Conservation (phyloP, 2,797 vertebrate species). For the Hyperoplus immaculatus region DNA sequence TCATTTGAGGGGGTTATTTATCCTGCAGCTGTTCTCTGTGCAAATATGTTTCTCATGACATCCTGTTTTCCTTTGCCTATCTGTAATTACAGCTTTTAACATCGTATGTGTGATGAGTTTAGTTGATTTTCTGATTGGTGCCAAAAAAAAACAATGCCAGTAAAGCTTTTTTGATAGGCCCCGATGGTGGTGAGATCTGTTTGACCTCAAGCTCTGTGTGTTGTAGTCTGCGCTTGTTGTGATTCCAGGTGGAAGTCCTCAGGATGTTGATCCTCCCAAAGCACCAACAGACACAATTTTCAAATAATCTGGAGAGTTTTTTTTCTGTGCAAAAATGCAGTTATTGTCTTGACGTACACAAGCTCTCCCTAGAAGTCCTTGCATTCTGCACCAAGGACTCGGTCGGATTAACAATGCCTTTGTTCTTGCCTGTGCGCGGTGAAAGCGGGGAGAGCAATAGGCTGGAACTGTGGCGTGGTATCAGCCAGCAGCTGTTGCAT, state of each 20-base stretch:
- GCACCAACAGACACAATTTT: constrained; percentile 77
- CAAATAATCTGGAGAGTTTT: constrained; percentile 61
- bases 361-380: constrained; percentile 77
- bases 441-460: constrained; percentile 77
- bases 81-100: constrained; percentile 4
- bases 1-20: constrained; percentile 35
- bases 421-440: constrained; percentile 82
- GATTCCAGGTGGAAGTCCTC: constrained; percentile 79
- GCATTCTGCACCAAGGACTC: constrained; percentile 83
- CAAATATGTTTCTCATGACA: background rate
- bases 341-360: constrained; percentile 69
- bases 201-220: constrained; percentile 63
- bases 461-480: constrained; percentile 85
- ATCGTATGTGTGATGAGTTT: constrained; percentile 5
- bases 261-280: constrained; percentile 79
- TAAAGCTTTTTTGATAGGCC: constrained; percentile 10
- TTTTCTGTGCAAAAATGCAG: constrained; percentile 62
- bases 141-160: constrained; percentile 19
- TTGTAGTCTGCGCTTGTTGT: constrained; percentile 74
- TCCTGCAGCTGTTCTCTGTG: constrained; percentile 13
- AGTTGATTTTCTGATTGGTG: constrained; percentile 17
- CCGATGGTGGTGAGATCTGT: constrained; percentile 43
- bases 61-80: background rate
- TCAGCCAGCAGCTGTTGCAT: constrained; percentile 93
- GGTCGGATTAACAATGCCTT: constrained; percentile 79